These are phyloP conservation scores for Rhinogobio ventralis DNA, from an alignment of 2,797 vertebrate genomes.

Conservation along the genomic window DNA sequence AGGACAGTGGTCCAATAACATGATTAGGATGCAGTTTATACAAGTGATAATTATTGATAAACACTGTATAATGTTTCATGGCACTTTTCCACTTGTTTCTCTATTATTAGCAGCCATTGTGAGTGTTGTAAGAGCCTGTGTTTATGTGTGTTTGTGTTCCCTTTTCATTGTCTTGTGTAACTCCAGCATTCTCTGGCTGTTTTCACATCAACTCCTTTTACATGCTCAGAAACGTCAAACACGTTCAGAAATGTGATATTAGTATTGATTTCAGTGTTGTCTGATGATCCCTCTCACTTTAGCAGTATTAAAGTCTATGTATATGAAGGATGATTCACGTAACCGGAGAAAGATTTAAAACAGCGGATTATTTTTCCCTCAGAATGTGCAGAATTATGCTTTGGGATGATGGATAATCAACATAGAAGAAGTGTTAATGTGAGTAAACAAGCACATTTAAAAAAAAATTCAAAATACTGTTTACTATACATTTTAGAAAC, in stretches of 20 bases:
- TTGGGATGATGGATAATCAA: constrained; percentile 83
- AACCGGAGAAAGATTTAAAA: neutral
- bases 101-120: constrained; percentile 79
- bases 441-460: constrained; percentile 59
- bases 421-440: constrained; percentile 68
- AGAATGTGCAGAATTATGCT: constrained; percentile 80
- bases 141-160: constrained; percentile 49
- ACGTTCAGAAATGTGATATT: neutral
- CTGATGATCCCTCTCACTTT: neutral
- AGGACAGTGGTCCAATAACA: neutral
- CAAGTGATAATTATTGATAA: neutral
- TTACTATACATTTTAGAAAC: neutral
- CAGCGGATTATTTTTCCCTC: neutral
- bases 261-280: neutral
- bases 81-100: constrained; percentile 77
- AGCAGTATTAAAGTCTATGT: neutral
- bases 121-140: constrained; percentile 65
- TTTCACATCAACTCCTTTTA: constrained; percentile 44
- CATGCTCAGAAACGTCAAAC: neutral
- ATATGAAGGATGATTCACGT: neutral
- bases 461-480: neutral
- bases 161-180: constrained; percentile 67
- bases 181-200: constrained; percentile 73
- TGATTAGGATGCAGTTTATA: neutral
- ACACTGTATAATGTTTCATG: neutral